phyloP scores from a whole-genome alignment of 2,888 invertebrate species.

The Andrena trimmerana region DNA sequence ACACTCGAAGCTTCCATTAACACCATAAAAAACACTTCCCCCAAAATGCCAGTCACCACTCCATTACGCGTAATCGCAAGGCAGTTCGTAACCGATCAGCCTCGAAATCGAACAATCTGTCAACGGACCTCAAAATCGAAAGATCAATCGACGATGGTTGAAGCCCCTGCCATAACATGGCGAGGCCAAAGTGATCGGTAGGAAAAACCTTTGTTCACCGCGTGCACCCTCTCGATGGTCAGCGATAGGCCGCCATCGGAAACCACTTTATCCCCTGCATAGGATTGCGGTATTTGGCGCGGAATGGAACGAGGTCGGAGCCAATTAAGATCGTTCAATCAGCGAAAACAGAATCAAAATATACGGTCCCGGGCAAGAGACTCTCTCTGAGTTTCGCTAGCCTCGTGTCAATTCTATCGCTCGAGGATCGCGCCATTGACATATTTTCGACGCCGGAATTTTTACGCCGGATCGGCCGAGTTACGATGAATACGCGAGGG shows the following conservation, averaged over 20 bases:
- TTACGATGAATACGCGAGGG: not conserved
- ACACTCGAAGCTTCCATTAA: too few relatives aligned
- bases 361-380: constrained; percentile 4
- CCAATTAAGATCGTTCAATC: constrained; percentile 63
- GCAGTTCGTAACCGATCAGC: constrained; percentile 6
- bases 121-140: constrained; percentile 43
- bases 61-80: not conserved
- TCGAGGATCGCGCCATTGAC: constrained; percentile 15
- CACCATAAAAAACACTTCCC: not conserved
- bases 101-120: constrained; percentile 30
- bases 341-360: constrained; percentile 45
- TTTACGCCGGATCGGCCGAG: not conserved
- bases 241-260: constrained; percentile 46
- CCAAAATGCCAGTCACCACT: not conserved
- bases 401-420: not conserved
- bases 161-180: constrained; percentile 15
- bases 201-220: constrained; percentile 42
- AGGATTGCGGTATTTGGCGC: constrained; percentile 37
- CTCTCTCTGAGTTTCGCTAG: not conserved
- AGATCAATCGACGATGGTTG: constrained; percentile 14
- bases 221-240: constrained; percentile 39
- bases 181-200: constrained; percentile 28
- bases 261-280: constrained; percentile 51
- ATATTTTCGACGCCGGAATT: not conserved
- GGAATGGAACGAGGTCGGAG: constrained; percentile 45